Conservation (phyloP, 2,797 vertebrate genomes). For the Poeciliopsis turneri region DNA sequence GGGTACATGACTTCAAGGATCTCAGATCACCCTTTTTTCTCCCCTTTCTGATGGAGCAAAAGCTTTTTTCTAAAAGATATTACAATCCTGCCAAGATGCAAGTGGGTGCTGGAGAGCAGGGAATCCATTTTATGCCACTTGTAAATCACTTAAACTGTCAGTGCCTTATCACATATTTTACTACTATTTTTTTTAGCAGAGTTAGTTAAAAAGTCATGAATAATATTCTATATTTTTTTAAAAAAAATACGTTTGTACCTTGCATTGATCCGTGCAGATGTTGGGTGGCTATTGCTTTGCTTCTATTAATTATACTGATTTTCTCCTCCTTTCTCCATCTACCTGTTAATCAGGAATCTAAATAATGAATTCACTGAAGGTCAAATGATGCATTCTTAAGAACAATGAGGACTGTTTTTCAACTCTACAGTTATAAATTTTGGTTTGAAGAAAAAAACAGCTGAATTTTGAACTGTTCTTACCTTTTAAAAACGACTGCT, state of each 20-base stretch:
- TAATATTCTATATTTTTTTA: background rate
- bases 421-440: background rate
- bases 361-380: background rate
- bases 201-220: background rate
- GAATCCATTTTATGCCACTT: constrained; percentile 1
- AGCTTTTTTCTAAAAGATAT: background rate
- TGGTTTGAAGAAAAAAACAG: background rate
- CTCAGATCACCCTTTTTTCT: background rate
- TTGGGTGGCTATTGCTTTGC: background rate
- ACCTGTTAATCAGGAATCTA: background rate
- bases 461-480: background rate
- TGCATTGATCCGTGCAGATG: background rate
- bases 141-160: constrained; percentile 6
- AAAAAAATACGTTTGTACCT: background rate
- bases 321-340: constrained; percentile 10
- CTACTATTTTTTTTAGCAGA: background rate
- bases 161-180: background rate
- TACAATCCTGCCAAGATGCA: background rate
- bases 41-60: background rate
- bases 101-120: background rate
- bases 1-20: background rate
- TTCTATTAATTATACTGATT: background rate
- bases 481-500: background rate
- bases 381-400: background rate
- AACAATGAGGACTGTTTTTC: background rate